phyloP scores from a whole-genome alignment of 2,888 invertebrate genomes.

The Troglohyphantes excavatus region DNA sequence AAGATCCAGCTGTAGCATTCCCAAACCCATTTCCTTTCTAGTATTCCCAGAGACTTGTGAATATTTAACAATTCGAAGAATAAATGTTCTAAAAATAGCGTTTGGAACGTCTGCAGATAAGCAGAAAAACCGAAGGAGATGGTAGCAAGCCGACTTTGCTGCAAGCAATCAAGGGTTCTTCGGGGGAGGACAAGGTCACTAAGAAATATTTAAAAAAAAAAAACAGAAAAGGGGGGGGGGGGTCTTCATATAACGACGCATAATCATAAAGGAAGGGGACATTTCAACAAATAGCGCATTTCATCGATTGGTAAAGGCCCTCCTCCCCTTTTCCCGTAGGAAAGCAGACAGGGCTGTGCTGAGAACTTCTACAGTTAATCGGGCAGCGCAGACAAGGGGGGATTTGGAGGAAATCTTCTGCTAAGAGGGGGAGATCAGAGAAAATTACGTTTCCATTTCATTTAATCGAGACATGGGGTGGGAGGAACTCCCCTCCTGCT shows the following conservation, averaged over 20 bases:
- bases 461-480: slow-evolving; percentile 73
- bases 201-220: too few species aligned
- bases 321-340: neutral
- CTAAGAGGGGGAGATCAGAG: slow-evolving; percentile 27
- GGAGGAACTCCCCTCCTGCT: slow-evolving; percentile 24
- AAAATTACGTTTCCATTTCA: slow-evolving; percentile 59
- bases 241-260: neutral
- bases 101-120: neutral
- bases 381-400: slow-evolving; percentile 26
- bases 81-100: neutral
- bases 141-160: neutral
- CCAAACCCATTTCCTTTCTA: neutral
- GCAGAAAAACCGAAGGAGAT: neutral
- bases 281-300: slow-evolving; percentile 32
- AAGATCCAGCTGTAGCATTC: neutral
- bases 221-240: too few species aligned
- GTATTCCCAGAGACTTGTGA: neutral
- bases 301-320: slow-evolving; percentile 15
- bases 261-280: neutral
- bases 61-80: slow-evolving; percentile 4
- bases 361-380: slow-evolving; percentile 31
- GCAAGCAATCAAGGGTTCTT: neutral
- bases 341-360: neutral
- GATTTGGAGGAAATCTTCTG: slow-evolving; percentile 39
- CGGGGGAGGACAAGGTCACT: too few species aligned